A percentile compares a stretch with the other conserved stretches of the same genome.
phyloP scores from a whole-genome alignment of 2,888 invertebrate species.

The Plusia festucae region DNA sequence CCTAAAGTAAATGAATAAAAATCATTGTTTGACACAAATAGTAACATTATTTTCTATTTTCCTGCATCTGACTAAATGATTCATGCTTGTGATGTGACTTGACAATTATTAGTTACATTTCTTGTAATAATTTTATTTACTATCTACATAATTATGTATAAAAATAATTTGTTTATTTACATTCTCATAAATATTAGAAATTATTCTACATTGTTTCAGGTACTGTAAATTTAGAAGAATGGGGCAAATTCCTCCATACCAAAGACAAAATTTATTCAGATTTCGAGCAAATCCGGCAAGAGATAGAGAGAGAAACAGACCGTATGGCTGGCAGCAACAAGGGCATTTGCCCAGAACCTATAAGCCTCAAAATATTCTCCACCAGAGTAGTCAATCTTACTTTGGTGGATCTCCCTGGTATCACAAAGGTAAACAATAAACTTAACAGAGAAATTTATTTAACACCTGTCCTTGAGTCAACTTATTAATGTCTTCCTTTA shows the following conservation, averaged over 20 bases:
- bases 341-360: conserved; percentile 98
- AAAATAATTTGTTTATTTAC: not conserved
- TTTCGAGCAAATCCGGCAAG: conserved; percentile 96
- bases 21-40: not conserved
- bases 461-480: too few relatives aligned
- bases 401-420: conserved; percentile 98
- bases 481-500: too few relatives aligned
- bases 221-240: conserved; percentile 96
- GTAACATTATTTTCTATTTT: not conserved
- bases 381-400: conserved; percentile 98
- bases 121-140: not conserved
- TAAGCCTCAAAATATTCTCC: conserved; percentile 98
- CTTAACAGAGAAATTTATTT: not conserved
- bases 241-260: conserved; percentile 98
- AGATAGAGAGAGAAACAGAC: conserved; percentile 98
- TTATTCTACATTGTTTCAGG: conserved; percentile 87
- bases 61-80: not conserved
- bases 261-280: conserved; percentile 96
- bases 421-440: conserved; percentile 93
- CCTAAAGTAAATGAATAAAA: too few relatives aligned
- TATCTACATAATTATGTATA: not conserved
- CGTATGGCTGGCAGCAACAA: conserved; percentile 98
- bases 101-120: too few relatives aligned
- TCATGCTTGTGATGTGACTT: not conserved
- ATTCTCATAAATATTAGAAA: conserved; percentile 13